Percentiles rank a stretch among this genome's conserved stretches.
These are phyloP conservation scores for Drosophila eohydei DNA, from an alignment of 2,888 invertebrate species.

Conservation along the genomic window DNA sequence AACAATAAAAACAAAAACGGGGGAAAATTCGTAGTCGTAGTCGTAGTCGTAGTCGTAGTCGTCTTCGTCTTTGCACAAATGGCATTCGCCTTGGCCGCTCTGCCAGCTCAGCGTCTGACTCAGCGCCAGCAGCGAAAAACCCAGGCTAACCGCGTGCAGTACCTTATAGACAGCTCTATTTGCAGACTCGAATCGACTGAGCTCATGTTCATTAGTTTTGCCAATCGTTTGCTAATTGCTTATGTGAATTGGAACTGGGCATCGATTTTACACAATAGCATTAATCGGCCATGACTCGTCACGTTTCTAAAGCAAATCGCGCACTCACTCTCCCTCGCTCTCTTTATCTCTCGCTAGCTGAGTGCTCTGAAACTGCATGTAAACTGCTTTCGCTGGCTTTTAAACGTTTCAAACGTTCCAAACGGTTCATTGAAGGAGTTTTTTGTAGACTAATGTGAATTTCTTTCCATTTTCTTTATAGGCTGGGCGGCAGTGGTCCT, in stretches of 20 bases:
- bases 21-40: slow-evolving; percentile 19
- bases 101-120: slow-evolving; percentile 24
- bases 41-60: slow-evolving; percentile 14
- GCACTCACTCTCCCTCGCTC: not conserved
- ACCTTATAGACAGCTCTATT: slow-evolving; percentile 1
- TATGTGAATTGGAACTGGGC: slow-evolving; percentile 44
- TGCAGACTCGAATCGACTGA: slow-evolving; percentile 15
- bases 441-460: not conserved
- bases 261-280: slow-evolving; percentile 45
- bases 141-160: not conserved
- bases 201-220: slow-evolving; percentile 59
- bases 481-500: slow-evolving; percentile 87
- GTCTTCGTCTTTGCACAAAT: slow-evolving; percentile 1
- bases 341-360: slow-evolving; percentile 21
- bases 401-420: not conserved
- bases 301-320: slow-evolving; percentile 19
- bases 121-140: slow-evolving; percentile 15
- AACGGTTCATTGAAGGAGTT: not conserved
- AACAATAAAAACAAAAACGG: slow-evolving; percentile 12
- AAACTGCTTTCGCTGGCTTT: not conserved
- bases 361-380: slow-evolving; percentile 30
- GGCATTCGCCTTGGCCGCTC: slow-evolving; percentile 12
- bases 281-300: slow-evolving; percentile 57
- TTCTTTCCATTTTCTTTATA: slow-evolving; percentile 40
- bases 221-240: slow-evolving; percentile 69